These are phyloP conservation scores for Collichthys lucidus DNA, from an alignment of 2,113 vertebrate species.

Conservation along the genomic window DNA sequence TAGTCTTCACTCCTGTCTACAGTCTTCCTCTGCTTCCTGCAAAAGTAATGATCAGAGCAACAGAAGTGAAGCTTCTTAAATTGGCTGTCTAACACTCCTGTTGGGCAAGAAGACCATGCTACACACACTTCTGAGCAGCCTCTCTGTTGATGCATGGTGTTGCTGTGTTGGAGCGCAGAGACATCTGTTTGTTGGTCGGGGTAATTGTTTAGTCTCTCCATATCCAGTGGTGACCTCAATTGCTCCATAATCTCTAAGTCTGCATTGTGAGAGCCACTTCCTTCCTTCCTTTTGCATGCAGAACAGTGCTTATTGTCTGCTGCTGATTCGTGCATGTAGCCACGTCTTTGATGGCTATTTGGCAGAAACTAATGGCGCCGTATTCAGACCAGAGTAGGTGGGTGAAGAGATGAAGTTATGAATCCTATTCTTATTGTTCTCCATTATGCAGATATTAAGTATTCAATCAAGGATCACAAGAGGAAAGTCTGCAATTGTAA, in stretches of 20 bases:
- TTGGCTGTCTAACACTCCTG: slow-evolving; percentile 64
- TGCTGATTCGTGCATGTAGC: background rate
- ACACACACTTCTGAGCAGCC: slow-evolving; percentile 46
- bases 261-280: slow-evolving; percentile 31
- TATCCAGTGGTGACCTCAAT: slow-evolving; percentile 67
- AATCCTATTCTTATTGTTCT: too few relatives aligned
- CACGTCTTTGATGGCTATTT: background rate
- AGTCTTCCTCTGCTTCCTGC: slow-evolving; percentile 36
- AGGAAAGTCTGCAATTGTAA: background rate
- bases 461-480: background rate
- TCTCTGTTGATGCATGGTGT: slow-evolving; percentile 48
- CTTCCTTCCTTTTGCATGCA: slow-evolving; percentile 10
- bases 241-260: slow-evolving; percentile 63
- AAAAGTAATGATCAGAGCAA: slow-evolving; percentile 56
- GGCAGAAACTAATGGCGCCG: background rate
- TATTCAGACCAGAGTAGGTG: background rate
- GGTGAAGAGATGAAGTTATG: background rate
- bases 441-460: background rate
- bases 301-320: slow-evolving; percentile 16
- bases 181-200: slow-evolving; percentile 66
- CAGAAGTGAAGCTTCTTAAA: slow-evolving; percentile 58
- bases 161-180: slow-evolving; percentile 40
- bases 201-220: slow-evolving; percentile 64
- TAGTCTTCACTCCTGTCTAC: slow-evolving; percentile 5
- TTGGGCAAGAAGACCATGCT: slow-evolving; percentile 48